phyloP scores from a whole-genome alignment of 2,888 invertebrate genomes.

The Eurois occulta region DNA sequence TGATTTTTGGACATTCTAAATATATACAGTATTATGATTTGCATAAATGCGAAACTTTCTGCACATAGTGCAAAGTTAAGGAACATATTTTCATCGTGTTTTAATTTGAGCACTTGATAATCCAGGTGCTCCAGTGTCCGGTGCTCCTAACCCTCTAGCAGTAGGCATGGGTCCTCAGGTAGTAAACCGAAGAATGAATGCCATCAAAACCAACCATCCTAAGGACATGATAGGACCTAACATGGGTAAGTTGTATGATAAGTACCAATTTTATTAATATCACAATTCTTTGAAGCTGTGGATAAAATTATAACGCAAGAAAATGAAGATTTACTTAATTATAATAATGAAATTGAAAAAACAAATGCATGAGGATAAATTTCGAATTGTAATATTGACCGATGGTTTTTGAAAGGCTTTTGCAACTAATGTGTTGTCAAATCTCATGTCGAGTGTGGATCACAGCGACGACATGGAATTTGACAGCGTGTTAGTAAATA shows the following conservation, averaged over 20 bases:
- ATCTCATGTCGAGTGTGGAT: conserved; percentile 39
- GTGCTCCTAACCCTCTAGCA: conserved; percentile 86
- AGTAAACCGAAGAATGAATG: conserved; percentile 95
- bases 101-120: conserved; percentile 25
- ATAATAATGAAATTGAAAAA: conserved; percentile 4
- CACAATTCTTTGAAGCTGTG: conserved; percentile 50
- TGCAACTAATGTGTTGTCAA: conserved; percentile 53
- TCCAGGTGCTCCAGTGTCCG: conserved; percentile 78
- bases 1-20: not conserved
- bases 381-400: conserved; percentile 12
- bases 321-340: conserved; percentile 13
- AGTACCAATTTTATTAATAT: conserved; percentile 2
- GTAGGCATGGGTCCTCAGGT: conserved; percentile 90
- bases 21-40: not conserved
- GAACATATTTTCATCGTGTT: not conserved
- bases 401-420: conserved; percentile 40
- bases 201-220: conserved; percentile 96
- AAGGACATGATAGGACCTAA: conserved; percentile 95
- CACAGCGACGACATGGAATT: conserved; percentile 46
- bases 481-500: conserved; percentile 51
- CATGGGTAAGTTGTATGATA: conserved; percentile 91
- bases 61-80: not conserved
- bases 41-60: not conserved
- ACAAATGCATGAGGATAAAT: conserved; percentile 44
- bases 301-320: conserved; percentile 46